A percentile compares a stretch with the other conserved stretches of the same genome.
Evolutionary conservation across 2,888 invertebrate species (phyloP).

Genomic region (Drosophila longiperda): DNA sequence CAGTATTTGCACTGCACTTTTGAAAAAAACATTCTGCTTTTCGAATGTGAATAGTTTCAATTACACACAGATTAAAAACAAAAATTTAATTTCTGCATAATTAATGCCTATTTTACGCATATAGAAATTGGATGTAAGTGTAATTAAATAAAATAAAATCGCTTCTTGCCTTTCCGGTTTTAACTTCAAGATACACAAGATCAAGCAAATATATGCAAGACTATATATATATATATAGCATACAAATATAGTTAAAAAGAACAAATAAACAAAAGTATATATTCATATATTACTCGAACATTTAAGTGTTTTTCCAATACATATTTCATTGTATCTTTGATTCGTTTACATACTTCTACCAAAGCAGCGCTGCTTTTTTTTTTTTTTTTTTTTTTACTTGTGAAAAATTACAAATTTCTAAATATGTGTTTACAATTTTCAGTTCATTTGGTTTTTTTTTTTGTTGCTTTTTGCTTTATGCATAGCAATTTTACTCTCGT

Average conservation of each 20-base stretch:
- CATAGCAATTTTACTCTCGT: slow-evolving; percentile 29
- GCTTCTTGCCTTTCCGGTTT: slow-evolving; percentile 25
- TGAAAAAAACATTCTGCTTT: slow-evolving; percentile 59
- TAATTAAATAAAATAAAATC: slow-evolving; percentile 26
- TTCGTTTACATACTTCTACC: slow-evolving; percentile 73
- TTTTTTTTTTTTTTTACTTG: slow-evolving; percentile 16
- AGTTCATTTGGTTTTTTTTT: slow-evolving; percentile 14
- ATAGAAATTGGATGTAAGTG: slow-evolving; percentile 9
- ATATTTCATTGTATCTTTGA: slow-evolving; percentile 41
- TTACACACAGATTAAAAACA: slow-evolving; percentile 23
- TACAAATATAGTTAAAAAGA: slow-evolving; percentile 9
- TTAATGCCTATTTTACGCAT: slow-evolving; percentile 19
- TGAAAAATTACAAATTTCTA: slow-evolving; percentile 34
- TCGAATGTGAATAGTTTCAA: slow-evolving; percentile 29
- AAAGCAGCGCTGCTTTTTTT: slow-evolving; percentile 72
- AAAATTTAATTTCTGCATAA: neutral
- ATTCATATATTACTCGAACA: slow-evolving; percentile 48
- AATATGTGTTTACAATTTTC: slow-evolving; percentile 23
- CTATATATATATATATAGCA: slow-evolving; percentile 21
- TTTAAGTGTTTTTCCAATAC: slow-evolving; percentile 54
- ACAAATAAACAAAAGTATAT: slow-evolving; percentile 29
- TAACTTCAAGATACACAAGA: slow-evolving; percentile 23
- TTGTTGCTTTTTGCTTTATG: neutral
- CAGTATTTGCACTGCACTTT: slow-evolving; percentile 74
- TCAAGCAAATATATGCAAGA: slow-evolving; percentile 39